Percentiles rank a stretch among this genome's conserved stretches.
phyloP scores from a whole-genome alignment of 2,113 vertebrate genomes.

The Carollia perspicillata region DNA sequence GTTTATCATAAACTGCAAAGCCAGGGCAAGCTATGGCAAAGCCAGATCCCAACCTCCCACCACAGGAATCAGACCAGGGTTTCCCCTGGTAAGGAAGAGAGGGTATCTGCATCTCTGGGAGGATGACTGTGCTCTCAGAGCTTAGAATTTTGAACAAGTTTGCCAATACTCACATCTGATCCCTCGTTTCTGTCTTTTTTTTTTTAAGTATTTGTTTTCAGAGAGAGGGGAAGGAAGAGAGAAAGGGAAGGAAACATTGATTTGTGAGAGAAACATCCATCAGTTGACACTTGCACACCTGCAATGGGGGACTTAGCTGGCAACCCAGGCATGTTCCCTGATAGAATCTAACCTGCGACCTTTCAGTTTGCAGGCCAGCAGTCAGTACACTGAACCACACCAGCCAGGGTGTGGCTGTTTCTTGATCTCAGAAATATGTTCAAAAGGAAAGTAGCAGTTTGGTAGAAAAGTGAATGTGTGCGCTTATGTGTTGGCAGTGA shows the following conservation, averaged over 20 bases:
- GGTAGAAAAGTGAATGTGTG: neutral
- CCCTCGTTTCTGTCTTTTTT: too few relatives aligned
- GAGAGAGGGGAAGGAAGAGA: too few relatives aligned
- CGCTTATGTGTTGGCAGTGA: neutral
- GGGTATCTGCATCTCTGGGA: neutral
- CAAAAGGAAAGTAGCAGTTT: constrained; percentile 23
- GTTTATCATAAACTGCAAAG: neutral
- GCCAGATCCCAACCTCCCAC: neutral
- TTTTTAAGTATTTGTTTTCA: too few relatives aligned
- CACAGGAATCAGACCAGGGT: neutral
- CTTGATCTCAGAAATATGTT: constrained; percentile 25
- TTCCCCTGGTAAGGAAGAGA: constrained; percentile 1
- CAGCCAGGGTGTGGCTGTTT: neutral
- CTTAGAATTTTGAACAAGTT: constrained; percentile 20
- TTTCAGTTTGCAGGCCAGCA: too few relatives aligned
- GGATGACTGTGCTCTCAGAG: neutral
- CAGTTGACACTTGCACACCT: too few relatives aligned
- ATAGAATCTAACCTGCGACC: too few relatives aligned
- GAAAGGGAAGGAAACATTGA: too few relatives aligned
- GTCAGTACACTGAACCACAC: too few relatives aligned
- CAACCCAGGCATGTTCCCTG: too few relatives aligned
- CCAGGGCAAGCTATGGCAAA: constrained; percentile 10
- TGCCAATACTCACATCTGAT: constrained; percentile 12
- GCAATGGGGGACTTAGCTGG: too few relatives aligned
- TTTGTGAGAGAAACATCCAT: too few relatives aligned